Percentiles rank a stretch among this genome's conserved stretches.
phyloP scores from a whole-genome alignment of 2,113 vertebrate species.

The Ceratotherium simum region DNA sequence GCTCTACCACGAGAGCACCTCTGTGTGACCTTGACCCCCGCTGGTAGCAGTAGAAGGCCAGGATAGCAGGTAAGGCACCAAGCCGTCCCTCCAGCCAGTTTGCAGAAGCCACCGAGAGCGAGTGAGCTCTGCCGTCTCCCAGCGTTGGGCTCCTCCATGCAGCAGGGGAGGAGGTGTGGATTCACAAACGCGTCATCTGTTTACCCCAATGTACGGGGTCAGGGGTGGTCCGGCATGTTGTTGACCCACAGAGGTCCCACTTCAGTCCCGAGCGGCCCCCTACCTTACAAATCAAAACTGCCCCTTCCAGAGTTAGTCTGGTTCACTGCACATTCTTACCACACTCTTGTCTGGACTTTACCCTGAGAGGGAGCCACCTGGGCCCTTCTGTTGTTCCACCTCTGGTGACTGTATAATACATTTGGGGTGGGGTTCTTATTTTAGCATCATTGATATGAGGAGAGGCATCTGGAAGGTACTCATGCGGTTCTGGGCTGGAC shows the following conservation, averaged over 20 bases:
- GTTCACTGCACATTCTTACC: background rate
- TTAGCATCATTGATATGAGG: background rate
- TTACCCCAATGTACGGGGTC: background rate
- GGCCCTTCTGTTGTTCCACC: background rate
- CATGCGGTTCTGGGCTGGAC: background rate
- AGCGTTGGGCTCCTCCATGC: background rate
- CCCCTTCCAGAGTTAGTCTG: background rate
- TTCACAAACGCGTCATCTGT: background rate
- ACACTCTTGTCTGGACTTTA: background rate
- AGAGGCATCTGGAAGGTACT: background rate
- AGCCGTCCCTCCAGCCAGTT: background rate
- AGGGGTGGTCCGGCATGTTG: background rate
- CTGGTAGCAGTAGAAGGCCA: background rate
- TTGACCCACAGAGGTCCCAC: background rate
- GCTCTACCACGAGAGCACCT: background rate
- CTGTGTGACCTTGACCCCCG: background rate
- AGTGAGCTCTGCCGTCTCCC: background rate
- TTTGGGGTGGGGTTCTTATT: too few species aligned
- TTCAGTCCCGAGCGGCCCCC: accelerated
- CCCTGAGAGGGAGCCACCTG: background rate
- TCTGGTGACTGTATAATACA: background rate
- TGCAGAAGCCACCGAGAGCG: background rate
- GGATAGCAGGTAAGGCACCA: too few species aligned
- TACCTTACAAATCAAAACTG: background rate
- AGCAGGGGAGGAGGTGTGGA: background rate